These are phyloP conservation scores for Drosophila mauritiana DNA, from an alignment of 1,140 invertebrate species.

Conservation along the genomic window DNA sequence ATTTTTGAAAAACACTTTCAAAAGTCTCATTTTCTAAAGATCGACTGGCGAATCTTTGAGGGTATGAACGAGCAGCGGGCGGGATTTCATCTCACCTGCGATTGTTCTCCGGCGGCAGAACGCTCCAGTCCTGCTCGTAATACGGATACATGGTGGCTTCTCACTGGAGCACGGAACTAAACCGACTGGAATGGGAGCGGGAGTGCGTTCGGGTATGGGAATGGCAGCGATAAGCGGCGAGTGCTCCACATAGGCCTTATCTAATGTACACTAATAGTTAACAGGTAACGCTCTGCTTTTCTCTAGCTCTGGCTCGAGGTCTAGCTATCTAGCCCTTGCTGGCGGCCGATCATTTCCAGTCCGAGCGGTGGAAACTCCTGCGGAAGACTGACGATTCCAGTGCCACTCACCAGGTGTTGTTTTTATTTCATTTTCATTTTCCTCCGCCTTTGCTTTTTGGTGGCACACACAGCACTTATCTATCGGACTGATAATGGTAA, in stretches of 20 bases:
- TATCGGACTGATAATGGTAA: constrained; percentile 44
- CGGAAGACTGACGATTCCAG: constrained; percentile 56
- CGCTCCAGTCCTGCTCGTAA: constrained; percentile 92
- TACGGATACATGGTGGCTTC: constrained; percentile 87
- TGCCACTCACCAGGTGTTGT: constrained; percentile 28
- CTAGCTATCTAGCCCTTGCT: background rate
- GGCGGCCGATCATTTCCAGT: constrained; percentile 12
- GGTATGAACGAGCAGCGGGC: background rate
- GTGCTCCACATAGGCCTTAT: constrained; percentile 71
- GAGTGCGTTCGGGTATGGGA: constrained; percentile 27
- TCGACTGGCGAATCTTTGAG: background rate
- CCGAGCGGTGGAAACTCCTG: constrained; percentile 53
- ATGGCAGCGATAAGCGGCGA: constrained; percentile 63
- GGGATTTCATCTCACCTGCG: constrained; percentile 87
- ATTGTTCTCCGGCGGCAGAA: constrained; percentile 92
- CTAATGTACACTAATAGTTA: constrained; percentile 76
- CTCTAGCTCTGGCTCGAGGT: background rate
- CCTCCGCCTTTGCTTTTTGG: constrained; percentile 7
- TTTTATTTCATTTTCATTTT: no score
- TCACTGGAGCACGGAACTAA: constrained; percentile 37
- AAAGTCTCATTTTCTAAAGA: background rate
- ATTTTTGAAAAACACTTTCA: constrained; percentile 26
- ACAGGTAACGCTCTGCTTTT: constrained; percentile 36
- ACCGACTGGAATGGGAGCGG: constrained; percentile 48
- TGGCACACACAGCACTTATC: constrained; percentile 48